Conservation (phyloP, 2,113 vertebrate species). For the Ophthalmolycus amberensis region DNA sequence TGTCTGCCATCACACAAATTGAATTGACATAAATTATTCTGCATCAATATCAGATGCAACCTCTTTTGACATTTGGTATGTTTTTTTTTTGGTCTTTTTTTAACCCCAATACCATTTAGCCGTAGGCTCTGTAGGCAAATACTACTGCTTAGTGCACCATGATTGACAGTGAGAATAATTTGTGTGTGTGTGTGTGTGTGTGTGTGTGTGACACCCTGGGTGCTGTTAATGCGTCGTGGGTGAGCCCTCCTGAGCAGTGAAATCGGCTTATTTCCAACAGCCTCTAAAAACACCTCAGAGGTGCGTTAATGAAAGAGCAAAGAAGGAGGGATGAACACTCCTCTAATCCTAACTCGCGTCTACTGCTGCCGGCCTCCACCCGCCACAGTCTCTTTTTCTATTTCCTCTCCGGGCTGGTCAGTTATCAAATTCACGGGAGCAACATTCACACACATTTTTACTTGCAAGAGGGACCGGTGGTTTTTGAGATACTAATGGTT, state of each 20-base stretch:
- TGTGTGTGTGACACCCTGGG: constrained; percentile 40
- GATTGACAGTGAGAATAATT: constrained; percentile 51
- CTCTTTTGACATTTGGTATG: constrained; percentile 41
- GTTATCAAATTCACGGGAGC: constrained; percentile 21
- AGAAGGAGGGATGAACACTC: constrained; percentile 64
- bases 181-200: constrained; percentile 29
- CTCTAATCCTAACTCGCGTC: constrained; percentile 76
- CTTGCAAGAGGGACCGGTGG: constrained; percentile 3
- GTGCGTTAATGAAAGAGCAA: constrained; percentile 70
- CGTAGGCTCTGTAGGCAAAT: constrained; percentile 26
- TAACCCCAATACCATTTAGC: background rate
- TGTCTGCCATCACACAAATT: constrained; percentile 73
- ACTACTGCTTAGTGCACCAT: constrained; percentile 28
- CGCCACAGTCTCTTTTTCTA: background rate
- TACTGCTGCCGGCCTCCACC: constrained; percentile 19
- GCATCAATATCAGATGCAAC: constrained; percentile 53
- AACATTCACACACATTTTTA: constrained; percentile 38
- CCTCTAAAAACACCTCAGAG: constrained; percentile 75
- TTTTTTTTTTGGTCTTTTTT: background rate
- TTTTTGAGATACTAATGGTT: constrained; percentile 19
- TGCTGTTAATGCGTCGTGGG: constrained; percentile 66
- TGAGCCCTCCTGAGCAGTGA: constrained; percentile 64
- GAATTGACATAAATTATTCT: constrained; percentile 73
- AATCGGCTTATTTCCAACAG: constrained; percentile 77
- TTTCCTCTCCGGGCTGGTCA: constrained; percentile 33